phyloP scores from a whole-genome alignment of 2,797 vertebrate species.

The Typhlichthys eigenmanni region DNA sequence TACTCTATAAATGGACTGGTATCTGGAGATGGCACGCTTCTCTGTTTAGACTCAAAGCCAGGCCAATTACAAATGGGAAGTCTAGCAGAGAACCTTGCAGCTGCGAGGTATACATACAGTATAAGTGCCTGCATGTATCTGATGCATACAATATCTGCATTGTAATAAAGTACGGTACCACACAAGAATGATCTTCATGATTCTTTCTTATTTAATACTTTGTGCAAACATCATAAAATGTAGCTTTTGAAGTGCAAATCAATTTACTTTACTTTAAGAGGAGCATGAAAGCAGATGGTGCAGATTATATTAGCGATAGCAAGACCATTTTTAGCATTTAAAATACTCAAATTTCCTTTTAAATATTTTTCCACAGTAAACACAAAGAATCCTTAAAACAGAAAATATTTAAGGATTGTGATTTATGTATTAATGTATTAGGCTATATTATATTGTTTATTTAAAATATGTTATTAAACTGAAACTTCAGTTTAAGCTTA shows the following conservation, averaged over 20 bases:
- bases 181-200: not conserved
- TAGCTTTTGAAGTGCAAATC: too few relatives aligned
- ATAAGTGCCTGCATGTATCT: constrained; percentile 4
- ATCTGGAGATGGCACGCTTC: constrained; percentile 44
- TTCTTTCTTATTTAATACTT: too few relatives aligned
- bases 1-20: constrained; percentile 40
- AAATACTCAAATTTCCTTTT: constrained; percentile 5
- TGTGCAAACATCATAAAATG: too few relatives aligned
- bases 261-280: too few relatives aligned
- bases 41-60: constrained; percentile 49
- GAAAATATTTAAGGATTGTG: constrained; percentile 23
- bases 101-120: constrained; percentile 6
- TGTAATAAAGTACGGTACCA: not conserved
- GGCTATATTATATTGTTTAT: not conserved
- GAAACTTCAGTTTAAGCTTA: not conserved
- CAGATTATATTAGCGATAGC: too few relatives aligned
- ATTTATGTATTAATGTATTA: constrained; percentile 2
- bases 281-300: too few relatives aligned
- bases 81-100: constrained; percentile 34
- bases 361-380: constrained; percentile 17
- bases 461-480: not conserved
- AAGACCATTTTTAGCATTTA: constrained; percentile 14
- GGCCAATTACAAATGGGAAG: constrained; percentile 39
- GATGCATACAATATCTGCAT: not conserved
- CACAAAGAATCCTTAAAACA: constrained; percentile 9